phyloP scores from a whole-genome alignment of 1,140 invertebrate genomes.

The Nasonia giraulti region DNA sequence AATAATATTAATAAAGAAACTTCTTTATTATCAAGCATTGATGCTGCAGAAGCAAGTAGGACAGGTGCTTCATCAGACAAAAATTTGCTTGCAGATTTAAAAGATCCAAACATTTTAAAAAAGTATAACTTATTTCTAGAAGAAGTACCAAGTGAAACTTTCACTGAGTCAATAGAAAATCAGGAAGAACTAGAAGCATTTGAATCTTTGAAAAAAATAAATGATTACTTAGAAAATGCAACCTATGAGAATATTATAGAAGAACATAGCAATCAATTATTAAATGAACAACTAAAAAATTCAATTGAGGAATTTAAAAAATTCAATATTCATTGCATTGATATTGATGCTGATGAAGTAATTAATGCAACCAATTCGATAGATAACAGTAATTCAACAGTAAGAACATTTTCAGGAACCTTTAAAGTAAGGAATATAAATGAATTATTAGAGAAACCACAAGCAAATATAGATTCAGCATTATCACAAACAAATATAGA shows the following conservation, averaged over 20 bases:
- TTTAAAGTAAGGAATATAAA: slow-evolving; percentile 38
- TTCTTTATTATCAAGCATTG: not conserved
- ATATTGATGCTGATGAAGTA: slow-evolving; percentile 12
- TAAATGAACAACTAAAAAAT: too few relatives aligned
- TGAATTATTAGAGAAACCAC: slow-evolving; percentile 38
- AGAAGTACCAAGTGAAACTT: not conserved
- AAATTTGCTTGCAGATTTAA: slow-evolving; percentile 6
- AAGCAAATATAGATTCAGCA: not conserved
- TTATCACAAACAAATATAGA: not conserved
- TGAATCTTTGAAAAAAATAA: not conserved
- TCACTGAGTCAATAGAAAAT: not conserved
- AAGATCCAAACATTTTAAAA: slow-evolving; percentile 4
- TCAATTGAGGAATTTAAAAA: not conserved
- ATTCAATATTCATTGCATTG: not conserved
- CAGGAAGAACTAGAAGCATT: not conserved
- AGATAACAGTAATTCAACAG: not conserved
- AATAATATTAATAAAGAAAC: not conserved
- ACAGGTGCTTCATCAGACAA: not conserved
- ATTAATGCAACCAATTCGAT: not conserved
- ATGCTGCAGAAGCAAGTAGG: not conserved
- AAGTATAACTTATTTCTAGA: slow-evolving; percentile 16
- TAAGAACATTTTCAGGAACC: not conserved
- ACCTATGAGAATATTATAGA: not conserved
- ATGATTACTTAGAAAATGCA: not conserved
- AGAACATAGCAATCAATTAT: not conserved